A percentile compares a stretch with the other conserved stretches of the same genome.
These are phyloP conservation scores for Eupeodes luniger DNA, from an alignment of 2,888 invertebrate species.

Conservation along the genomic window DNA sequence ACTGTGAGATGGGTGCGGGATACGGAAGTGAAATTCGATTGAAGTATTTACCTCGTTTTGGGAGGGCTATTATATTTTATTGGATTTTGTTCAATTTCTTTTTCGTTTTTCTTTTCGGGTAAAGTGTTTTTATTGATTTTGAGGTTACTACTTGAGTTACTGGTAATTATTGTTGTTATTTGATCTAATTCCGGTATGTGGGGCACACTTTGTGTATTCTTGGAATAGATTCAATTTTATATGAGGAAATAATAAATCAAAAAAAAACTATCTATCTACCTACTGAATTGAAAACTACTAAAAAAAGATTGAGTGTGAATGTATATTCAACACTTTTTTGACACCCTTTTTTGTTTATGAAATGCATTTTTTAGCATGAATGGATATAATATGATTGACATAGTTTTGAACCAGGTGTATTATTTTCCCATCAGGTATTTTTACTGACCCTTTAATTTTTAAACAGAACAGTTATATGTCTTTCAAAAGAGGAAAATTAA, in stretches of 20 bases:
- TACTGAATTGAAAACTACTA: not conserved
- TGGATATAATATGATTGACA: not conserved
- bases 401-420: not conserved
- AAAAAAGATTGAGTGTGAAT: not conserved
- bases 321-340: not conserved
- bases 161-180: conserved; percentile 49
- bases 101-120: conserved; percentile 32
- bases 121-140: conserved; percentile 72
- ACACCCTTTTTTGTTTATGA: not conserved
- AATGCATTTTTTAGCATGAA: no score
- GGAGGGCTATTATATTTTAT: conserved; percentile 52
- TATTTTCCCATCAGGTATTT: not conserved
- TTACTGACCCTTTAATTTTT: not conserved
- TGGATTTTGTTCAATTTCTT: conserved; percentile 43
- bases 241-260: no score
- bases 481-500: no score
- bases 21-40: conserved; percentile 44
- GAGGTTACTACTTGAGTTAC: conserved; percentile 52
- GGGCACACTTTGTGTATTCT: conserved; percentile 8
- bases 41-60: conserved; percentile 69
- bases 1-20: not conserved
- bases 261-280: no score
- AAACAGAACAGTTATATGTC: not conserved
- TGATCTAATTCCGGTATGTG: conserved; percentile 39
- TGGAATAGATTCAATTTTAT: conserved; percentile 28